Conservation (phyloP, 2,888 invertebrate genomes). For the Silvanus unidentatus region DNA sequence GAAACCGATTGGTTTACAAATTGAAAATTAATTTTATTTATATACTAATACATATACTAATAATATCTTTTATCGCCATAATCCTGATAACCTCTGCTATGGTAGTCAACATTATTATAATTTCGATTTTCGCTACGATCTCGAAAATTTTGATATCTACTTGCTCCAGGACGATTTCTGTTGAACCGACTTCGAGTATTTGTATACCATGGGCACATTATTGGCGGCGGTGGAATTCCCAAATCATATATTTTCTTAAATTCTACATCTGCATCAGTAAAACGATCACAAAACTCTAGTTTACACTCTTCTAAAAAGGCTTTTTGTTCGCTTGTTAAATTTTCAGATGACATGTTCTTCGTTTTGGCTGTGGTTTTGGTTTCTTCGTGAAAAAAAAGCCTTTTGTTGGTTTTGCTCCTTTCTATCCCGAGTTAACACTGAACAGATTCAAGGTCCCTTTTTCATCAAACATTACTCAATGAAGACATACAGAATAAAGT, state of each 20-base stretch:
- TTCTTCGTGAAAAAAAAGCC: too few relatives aligned
- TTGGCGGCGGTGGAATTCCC: conserved; percentile 42
- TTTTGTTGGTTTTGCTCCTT: too few relatives aligned
- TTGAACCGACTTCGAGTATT: conserved; percentile 17
- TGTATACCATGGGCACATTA: conserved; percentile 43
- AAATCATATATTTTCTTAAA: conserved; percentile 40
- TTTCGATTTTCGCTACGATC: not conserved
- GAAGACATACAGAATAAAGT: too few relatives aligned
- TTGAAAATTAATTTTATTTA: too few relatives aligned
- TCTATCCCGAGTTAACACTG: too few relatives aligned
- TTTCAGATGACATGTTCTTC: not conserved
- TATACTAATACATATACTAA: too few relatives aligned
- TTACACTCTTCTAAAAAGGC: conserved; percentile 44
- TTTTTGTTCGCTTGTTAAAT: conserved; percentile 41
- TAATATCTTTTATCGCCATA: too few relatives aligned
- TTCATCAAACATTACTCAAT: too few relatives aligned
- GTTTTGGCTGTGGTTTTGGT: too few relatives aligned
- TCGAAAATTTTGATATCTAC: not conserved
- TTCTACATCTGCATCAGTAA: conserved; percentile 42
- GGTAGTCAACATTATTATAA: not conserved
- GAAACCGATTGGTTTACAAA: too few relatives aligned
- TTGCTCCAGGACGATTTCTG: conserved; percentile 8
- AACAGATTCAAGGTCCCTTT: too few relatives aligned
- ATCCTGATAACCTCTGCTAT: too few relatives aligned
- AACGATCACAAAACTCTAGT: conserved; percentile 43